Conservation (phyloP, 2,113 vertebrate genomes). For the Catagonus wagneri region DNA sequence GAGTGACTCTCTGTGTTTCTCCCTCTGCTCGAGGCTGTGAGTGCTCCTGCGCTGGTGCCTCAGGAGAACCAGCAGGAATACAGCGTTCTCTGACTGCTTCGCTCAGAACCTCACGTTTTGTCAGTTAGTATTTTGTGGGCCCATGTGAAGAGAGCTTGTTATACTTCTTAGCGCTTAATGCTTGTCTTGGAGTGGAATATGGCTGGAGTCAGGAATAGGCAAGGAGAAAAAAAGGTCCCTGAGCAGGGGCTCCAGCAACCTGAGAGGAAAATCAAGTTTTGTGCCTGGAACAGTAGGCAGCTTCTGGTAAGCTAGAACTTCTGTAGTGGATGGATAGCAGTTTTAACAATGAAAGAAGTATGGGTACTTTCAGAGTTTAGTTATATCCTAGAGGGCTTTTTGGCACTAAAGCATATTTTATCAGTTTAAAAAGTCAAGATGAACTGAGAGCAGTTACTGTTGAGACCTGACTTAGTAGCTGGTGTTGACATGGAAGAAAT, state of each 20-base stretch:
- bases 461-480: slow-evolving; percentile 7
- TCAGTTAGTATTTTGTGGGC: neutral
- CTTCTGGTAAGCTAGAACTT: neutral
- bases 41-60: neutral
- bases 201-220: neutral
- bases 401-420: neutral
- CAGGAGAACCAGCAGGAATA: neutral
- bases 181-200: slow-evolving; percentile 8
- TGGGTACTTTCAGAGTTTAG: neutral
- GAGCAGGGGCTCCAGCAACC: neutral
- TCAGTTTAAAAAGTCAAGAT: slow-evolving; percentile 27
- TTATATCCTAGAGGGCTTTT: neutral
- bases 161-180: neutral
- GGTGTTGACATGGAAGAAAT: slow-evolving; percentile 33
- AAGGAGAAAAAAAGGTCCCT: slow-evolving; percentile 7
- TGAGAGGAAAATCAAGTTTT: slow-evolving; percentile 1
- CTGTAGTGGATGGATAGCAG: neutral
- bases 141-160: neutral
- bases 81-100: neutral
- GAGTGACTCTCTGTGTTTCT: neutral
- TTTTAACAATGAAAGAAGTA: neutral
- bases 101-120: neutral
- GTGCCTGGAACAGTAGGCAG: neutral
- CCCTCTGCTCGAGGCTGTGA: neutral
- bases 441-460: neutral